Evolutionary conservation across 2,113 vertebrate species (phyloP).

Genomic region (Toxotes chatareus): DNA sequence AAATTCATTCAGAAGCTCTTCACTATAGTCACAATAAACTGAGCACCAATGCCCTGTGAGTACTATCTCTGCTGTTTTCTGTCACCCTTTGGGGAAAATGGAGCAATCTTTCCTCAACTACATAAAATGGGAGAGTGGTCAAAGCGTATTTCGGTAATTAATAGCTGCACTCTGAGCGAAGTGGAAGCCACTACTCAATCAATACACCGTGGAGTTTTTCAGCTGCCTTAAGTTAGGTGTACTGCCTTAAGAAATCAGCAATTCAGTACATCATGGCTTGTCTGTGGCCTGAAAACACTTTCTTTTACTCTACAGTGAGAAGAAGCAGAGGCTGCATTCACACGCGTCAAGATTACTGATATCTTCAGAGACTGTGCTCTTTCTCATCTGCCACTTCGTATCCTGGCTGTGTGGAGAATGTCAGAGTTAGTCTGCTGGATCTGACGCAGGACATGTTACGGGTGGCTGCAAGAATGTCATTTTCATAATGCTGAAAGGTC

Average conservation of each 20-base stretch:
- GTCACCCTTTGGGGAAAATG: slow-evolving; percentile 12
- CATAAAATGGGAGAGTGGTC: slow-evolving; percentile 31
- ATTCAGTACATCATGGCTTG: slow-evolving; percentile 50
- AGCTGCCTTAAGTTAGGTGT: slow-evolving; percentile 59
- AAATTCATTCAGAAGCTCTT: slow-evolving; percentile 36
- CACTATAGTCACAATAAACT: slow-evolving; percentile 10
- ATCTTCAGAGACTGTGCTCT: slow-evolving; percentile 47
- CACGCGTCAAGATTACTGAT: slow-evolving; percentile 75
- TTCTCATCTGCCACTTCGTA: slow-evolving; percentile 61
- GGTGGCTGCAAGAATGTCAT: slow-evolving; percentile 31
- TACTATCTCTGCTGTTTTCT: slow-evolving; percentile 21
- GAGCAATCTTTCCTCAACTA: slow-evolving; percentile 19
- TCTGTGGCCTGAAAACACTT: slow-evolving; percentile 47
- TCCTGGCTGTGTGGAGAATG: slow-evolving; percentile 48
- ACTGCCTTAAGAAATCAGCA: slow-evolving; percentile 67
- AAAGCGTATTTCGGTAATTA: slow-evolving; percentile 60
- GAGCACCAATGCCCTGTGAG: neutral
- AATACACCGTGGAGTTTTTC: slow-evolving; percentile 58
- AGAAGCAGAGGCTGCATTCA: slow-evolving; percentile 65
- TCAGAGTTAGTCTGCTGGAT: slow-evolving; percentile 45
- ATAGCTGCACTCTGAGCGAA: slow-evolving; percentile 34
- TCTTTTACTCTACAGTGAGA: slow-evolving; percentile 41
- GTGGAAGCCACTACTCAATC: slow-evolving; percentile 50
- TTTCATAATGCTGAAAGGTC: slow-evolving; percentile 45
- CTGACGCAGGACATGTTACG: slow-evolving; percentile 33